Percentiles rank a stretch among this genome's conserved stretches.
Conservation (phyloP, 1,140 invertebrate genomes). For the Diploscapter pachys region DNA sequence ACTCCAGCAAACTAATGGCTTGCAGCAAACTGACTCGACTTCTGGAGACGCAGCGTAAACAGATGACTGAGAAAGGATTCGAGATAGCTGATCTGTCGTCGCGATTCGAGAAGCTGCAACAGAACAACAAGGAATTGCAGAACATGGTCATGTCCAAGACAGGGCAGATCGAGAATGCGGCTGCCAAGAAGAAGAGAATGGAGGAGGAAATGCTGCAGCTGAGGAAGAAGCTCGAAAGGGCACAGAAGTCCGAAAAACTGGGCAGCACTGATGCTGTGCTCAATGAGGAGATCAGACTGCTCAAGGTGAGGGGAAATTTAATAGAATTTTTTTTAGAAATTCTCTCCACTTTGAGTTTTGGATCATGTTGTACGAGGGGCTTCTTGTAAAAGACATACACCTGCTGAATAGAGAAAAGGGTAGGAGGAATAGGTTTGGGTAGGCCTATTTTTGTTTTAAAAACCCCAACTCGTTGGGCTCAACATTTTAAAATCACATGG, state of each 20-base stretch:
- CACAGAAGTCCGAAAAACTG: conserved; percentile 96
- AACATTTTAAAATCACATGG: too few species aligned
- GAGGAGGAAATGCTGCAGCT: conserved; percentile 89
- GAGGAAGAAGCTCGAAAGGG: conserved; percentile 77
- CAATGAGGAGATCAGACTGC: conserved; percentile 93
- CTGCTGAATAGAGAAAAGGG: too few species aligned
- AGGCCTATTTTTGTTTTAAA: too few species aligned
- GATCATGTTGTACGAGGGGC: too few species aligned
- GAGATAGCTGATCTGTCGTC: neutral
- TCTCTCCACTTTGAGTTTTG: too few species aligned
- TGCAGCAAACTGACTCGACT: conserved; percentile 66
- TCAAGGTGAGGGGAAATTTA: conserved; percentile 68
- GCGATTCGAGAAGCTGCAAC: conserved; percentile 66
- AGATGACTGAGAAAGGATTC: conserved; percentile 9
- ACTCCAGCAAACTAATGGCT: neutral
- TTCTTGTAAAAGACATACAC: too few species aligned
- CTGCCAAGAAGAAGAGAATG: conserved; percentile 90
- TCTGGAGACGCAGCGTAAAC: neutral
- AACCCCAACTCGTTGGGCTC: too few species aligned
- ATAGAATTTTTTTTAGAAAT: too few species aligned
- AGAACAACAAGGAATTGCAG: conserved; percentile 83
- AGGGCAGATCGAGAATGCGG: conserved; percentile 91
- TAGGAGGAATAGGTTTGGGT: too few species aligned
- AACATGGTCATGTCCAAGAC: conserved; percentile 88
- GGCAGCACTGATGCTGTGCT: conserved; percentile 93